A percentile compares a stretch with the other conserved stretches of the same genome.
Conservation (phyloP, 2,797 vertebrate genomes). For the Poeciliopsis presidionis region DNA sequence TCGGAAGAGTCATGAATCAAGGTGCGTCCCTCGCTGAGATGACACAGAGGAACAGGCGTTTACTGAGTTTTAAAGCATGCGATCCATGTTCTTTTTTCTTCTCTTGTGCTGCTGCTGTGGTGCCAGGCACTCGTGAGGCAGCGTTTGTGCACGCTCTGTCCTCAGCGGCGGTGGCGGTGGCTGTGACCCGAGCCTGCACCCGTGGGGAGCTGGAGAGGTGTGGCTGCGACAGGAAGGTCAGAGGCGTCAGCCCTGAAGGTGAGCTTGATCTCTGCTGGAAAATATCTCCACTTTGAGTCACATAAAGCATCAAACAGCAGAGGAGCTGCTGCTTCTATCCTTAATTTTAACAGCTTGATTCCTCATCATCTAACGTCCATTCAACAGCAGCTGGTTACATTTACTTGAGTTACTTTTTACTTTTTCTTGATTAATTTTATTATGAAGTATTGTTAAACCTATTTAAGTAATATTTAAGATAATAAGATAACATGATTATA, state of each 20-base stretch:
- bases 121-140: conserved; percentile 78
- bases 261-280: conserved; percentile 48
- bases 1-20: conserved; percentile 83
- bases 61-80: background rate
- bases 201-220: conserved; percentile 83
- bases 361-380: background rate
- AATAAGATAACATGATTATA: too few relatives aligned
- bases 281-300: conserved; percentile 23
- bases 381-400: background rate
- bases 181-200: conserved; percentile 84
- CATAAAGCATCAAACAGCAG: conserved; percentile 5
- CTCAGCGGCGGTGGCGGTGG: conserved; percentile 77
- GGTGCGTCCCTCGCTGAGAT: conserved; percentile 55
- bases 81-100: background rate
- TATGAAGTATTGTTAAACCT: too few relatives aligned
- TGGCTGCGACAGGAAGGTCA: conserved; percentile 83
- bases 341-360: background rate
- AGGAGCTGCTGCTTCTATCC: conserved; percentile 7
- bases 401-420: too few relatives aligned
- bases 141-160: conserved; percentile 82
- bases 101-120: conserved; percentile 3
- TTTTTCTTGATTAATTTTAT: too few relatives aligned
- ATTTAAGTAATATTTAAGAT: too few relatives aligned
- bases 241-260: conserved; percentile 85
- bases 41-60: background rate